Evolutionary conservation across 2,888 invertebrate species (phyloP).

Genomic region (Malthinus seriepunctatus): DNA sequence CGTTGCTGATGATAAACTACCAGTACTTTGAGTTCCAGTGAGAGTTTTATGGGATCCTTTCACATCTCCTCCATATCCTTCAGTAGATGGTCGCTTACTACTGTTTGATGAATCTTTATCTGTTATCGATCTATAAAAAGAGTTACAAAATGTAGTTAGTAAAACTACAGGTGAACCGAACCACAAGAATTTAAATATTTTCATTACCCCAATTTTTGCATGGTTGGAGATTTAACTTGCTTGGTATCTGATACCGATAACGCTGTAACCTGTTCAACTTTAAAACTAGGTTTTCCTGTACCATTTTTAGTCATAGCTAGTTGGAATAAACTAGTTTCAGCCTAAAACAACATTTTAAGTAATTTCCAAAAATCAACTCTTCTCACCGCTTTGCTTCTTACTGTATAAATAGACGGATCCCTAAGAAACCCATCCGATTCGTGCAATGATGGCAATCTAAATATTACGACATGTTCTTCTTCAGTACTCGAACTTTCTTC

Average conservation of each 20-base stretch:
- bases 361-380: no score
- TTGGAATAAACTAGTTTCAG: slow-evolving; percentile 80
- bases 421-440: slow-evolving; percentile 72
- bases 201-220: slow-evolving; percentile 65
- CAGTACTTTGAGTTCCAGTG: slow-evolving; percentile 31
- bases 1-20: slow-evolving; percentile 82
- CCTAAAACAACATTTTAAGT: slow-evolving; percentile 51
- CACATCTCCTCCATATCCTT: slow-evolving; percentile 38
- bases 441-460: slow-evolving; percentile 76
- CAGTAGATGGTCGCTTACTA: slow-evolving; percentile 46
- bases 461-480: slow-evolving; percentile 90
- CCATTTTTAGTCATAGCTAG: slow-evolving; percentile 58
- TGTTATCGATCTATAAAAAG: slow-evolving; percentile 60
- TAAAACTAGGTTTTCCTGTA: slow-evolving; percentile 55
- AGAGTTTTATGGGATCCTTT: slow-evolving; percentile 41
- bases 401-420: slow-evolving; percentile 81
- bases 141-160: slow-evolving; percentile 1
- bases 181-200: not conserved
- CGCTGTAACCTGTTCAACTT: slow-evolving; percentile 56
- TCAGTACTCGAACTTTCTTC: slow-evolving; percentile 92
- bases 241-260: slow-evolving; percentile 52
- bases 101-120: slow-evolving; percentile 80
- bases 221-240: slow-evolving; percentile 56
- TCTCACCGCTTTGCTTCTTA: slow-evolving; percentile 50
- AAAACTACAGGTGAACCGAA: not conserved